Evolutionary conservation across 37 sponge, comb jelly and placozoan genomes (phyloP), one percentile per base, ranked within the genome.

Genomic region (Aphrocallistes beatrix): DNA sequence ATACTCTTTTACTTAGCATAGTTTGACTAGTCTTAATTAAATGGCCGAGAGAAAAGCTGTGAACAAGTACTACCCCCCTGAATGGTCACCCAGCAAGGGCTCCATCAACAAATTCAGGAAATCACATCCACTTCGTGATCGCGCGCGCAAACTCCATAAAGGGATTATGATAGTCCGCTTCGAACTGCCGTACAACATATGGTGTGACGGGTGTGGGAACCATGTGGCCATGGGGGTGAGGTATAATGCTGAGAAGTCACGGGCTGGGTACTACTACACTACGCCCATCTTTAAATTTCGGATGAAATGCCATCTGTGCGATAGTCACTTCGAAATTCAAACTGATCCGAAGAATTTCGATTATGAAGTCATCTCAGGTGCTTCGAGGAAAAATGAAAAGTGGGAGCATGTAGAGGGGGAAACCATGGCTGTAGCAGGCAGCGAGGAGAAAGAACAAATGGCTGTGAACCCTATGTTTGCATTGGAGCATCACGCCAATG

Each of bases 251-350:
- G 96, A 98, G 89, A 98, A 98, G 90, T 87, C 87, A 13, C 75
- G 81, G 34, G 93, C 94, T 34, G 99, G 99, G 1, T 87, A 85
- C 50, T 98, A 98, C 86, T 98, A 98, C 86, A 89, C 93, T 39
- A 98, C 99, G 0, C 94, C 96, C 16, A 98, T 98, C 38, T 98
- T 89, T 86, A 92, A 93, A 88, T 98, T 98, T 83, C 81, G 99
- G n/a, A 98, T 98, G 99, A 98, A 95, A 87, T 98, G 99, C 37
- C 96, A 95, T 84, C 89, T 95, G 37, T 98, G 99, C 87, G 96
- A 95, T 82, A 98, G 90, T 81, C 84, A 93, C 88, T 93, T 98
- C 89, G 99, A 98, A 81, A 95, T 98, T 81, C 89, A 93, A 50
- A 98, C 94, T 1, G 99, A 98, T 81, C 99, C 99, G 1, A 91